Conservation (phyloP, 2,888 invertebrate species). For the Podabrus alpinus region DNA sequence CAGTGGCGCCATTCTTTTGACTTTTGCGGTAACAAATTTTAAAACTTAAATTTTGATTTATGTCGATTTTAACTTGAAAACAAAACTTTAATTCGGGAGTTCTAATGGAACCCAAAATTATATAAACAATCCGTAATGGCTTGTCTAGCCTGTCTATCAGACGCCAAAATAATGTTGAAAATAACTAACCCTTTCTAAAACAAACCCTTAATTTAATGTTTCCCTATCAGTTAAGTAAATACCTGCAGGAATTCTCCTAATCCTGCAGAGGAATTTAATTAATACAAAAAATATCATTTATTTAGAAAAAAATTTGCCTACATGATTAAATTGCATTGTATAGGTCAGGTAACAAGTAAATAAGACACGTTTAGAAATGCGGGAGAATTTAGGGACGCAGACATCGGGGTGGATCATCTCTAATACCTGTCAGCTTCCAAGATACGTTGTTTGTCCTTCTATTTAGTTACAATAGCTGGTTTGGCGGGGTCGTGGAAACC, state of each 20-base stretch:
- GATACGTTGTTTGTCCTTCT: conserved; percentile 16
- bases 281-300: neutral
- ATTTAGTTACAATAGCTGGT: neutral
- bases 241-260: neutral
- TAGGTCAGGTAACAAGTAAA: conserved; percentile 4
- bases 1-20: neutral
- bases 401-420: conserved; percentile 33
- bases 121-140: conserved; percentile 22
- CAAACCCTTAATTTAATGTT: conserved; percentile 21
- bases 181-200: conserved; percentile 32
- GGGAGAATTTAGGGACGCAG: conserved; percentile 25
- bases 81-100: neutral
- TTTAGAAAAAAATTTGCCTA: neutral
- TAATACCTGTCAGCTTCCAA: conserved; percentile 36
- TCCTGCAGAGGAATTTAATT: neutral
- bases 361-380: conserved; percentile 8
- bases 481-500: neutral
- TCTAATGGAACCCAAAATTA: conserved; percentile 12
- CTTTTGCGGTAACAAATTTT: neutral
- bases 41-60: neutral
- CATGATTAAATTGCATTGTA: neutral
- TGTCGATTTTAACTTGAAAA: neutral
- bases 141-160: conserved; percentile 29
- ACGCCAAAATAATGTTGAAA: conserved; percentile 33
- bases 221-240: conserved; percentile 22